Evolutionary conservation across 2,888 invertebrate species (phyloP).

Genomic region (Nephrotoma flavescens): DNA sequence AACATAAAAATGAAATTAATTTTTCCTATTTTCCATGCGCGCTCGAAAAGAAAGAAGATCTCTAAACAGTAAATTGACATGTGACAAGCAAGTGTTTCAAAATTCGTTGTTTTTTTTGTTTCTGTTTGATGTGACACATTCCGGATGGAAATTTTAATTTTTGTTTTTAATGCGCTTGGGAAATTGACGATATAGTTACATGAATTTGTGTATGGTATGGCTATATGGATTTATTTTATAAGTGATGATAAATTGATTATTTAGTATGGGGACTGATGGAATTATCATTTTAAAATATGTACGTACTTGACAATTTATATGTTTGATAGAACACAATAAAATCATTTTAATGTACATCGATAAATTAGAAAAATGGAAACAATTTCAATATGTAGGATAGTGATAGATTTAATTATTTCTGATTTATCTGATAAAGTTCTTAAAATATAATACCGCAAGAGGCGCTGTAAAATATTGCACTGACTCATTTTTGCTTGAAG

Average conservation of each 20-base stretch:
- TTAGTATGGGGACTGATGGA: neutral
- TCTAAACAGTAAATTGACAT: neutral
- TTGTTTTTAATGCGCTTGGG: neutral
- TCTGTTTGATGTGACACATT: neutral
- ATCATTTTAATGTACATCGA: no score
- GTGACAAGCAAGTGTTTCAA: neutral
- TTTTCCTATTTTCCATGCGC: neutral
- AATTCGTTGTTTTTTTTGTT: neutral
- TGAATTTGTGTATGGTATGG: neutral
- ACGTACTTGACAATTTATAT: neutral
- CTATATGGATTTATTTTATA: neutral
- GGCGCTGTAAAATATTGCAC: no score
- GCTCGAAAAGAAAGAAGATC: neutral
- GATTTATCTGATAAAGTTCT: no score
- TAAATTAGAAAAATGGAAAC: no score
- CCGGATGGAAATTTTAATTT: neutral
- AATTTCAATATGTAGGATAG: no score
- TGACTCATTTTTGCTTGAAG: no score
- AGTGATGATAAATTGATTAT: neutral
- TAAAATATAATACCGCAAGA: no score
- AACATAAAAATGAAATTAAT: neutral
- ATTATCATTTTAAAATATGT: neutral
- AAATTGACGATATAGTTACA: neutral
- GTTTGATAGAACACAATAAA: neutral
- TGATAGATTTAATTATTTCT: no score